phyloP scores from a whole-genome alignment of 2,113 vertebrate species.

The Dicentrarchus labrax region DNA sequence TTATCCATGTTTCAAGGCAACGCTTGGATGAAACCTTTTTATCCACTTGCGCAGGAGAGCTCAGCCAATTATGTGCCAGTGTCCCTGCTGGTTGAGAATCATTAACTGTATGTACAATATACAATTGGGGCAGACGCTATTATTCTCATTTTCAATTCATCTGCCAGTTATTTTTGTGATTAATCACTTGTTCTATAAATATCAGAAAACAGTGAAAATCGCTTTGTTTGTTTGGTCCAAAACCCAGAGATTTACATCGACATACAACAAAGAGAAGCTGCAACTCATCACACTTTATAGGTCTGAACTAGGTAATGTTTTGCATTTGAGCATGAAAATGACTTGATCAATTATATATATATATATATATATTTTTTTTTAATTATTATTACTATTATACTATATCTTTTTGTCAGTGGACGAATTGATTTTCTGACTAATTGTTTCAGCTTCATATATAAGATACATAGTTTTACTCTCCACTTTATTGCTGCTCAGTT shows the following conservation, averaged over 20 bases:
- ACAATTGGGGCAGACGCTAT: not conserved
- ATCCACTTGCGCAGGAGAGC: not conserved
- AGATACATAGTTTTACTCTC: not conserved
- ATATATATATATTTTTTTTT: no score
- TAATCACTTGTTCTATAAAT: constrained; percentile 8
- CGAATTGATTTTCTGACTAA: not conserved
- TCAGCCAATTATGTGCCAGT: not conserved
- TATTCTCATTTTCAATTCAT: not conserved
- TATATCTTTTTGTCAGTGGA: not conserved
- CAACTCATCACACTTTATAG: not conserved
- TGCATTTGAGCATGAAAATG: not conserved
- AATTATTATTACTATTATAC: not conserved
- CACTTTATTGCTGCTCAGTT: not conserved
- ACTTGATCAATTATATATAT: not conserved
- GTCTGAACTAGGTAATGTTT: not conserved
- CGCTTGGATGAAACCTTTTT: not conserved
- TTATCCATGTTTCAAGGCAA: not conserved
- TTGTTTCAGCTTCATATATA: not conserved
- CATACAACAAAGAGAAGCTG: not conserved
- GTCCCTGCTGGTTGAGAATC: not conserved
- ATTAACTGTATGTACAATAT: not conserved
- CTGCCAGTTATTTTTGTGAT: not conserved
- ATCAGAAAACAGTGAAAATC: not conserved
- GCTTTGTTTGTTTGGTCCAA: not conserved
- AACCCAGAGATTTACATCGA: not conserved